These are phyloP conservation scores for Fistularia commersonii DNA, from an alignment of 2,797 vertebrate species.

Conservation along the genomic window DNA sequence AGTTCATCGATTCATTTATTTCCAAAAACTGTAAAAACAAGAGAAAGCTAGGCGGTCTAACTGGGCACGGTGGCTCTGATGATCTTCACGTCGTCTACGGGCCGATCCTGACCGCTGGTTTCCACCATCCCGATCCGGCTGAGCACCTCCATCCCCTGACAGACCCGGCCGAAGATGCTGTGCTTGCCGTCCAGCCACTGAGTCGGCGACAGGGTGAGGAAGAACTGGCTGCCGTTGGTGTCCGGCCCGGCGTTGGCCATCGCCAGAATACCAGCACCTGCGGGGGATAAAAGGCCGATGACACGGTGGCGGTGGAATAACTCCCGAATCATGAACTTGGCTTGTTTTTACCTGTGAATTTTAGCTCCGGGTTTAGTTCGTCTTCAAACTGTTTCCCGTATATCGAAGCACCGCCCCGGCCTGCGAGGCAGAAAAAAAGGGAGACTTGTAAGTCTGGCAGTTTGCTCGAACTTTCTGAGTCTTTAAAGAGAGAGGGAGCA, in stretches of 20 bases:
- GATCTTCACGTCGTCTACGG: slow-evolving; percentile 88
- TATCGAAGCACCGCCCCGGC: slow-evolving; percentile 88
- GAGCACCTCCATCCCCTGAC: slow-evolving; percentile 85
- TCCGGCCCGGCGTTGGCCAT: slow-evolving; percentile 95
- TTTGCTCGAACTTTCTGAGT: too few species aligned
- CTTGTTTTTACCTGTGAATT: slow-evolving; percentile 83
- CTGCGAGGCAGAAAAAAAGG: slow-evolving; percentile 48
- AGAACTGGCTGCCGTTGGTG: slow-evolving; percentile 96
- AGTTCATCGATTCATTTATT: neutral
- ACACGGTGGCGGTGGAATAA: neutral
- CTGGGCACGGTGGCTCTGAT: slow-evolving; percentile 75
- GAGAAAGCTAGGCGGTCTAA: slow-evolving; percentile 33
- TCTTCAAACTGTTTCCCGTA: slow-evolving; percentile 93
- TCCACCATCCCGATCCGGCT: slow-evolving; percentile 93
- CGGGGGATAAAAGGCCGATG: neutral
- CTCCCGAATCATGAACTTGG: neutral
- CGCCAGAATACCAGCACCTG: slow-evolving; percentile 89
- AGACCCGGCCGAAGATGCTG: slow-evolving; percentile 91
- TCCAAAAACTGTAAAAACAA: slow-evolving; percentile 7
- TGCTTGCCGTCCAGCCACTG: slow-evolving; percentile 96
- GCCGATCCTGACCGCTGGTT: slow-evolving; percentile 88
- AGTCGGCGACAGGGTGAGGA: slow-evolving; percentile 84
- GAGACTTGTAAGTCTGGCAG: neutral
- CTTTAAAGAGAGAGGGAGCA: too few species aligned
- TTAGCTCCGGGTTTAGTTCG: slow-evolving; percentile 85